Evolutionary conservation across 2,888 invertebrate genomes (phyloP), one percentile per base, ranked within the genome.

Genomic region (Nemotelus pantherinus): DNA sequence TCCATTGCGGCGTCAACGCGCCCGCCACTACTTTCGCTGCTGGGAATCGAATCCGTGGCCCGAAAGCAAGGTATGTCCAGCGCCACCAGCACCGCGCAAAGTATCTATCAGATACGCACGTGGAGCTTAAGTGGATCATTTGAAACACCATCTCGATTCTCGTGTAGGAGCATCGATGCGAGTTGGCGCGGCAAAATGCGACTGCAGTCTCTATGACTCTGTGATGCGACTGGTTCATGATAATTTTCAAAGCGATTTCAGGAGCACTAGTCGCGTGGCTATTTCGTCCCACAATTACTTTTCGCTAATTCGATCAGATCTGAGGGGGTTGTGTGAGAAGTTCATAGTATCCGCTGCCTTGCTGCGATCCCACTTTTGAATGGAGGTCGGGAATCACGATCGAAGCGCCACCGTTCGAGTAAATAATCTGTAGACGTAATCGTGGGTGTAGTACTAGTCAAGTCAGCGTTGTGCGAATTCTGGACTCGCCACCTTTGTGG

Each of bases 181-280:
- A 25, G 25, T 25, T 25, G 25, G 25, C 25, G 25, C 25, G 25
- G 25, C 25, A 25, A 25, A 25, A 25, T 25, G 25, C 25, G 25
- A 25, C 25, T 25, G 25, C 25, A 25, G 25, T 25, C 25, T 25
- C 25, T 25, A 25, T 25, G 25, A 25, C 25, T 0, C 25, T 25
- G 25, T 25, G 25, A 25, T 25, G 25, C 25, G 25, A 25, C 25
- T 25, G 25, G 25, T 25, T 25, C 25, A 25, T 25, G 25, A 25
- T 7, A 53, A 53, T 53, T 5, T 43, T 63, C 63, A 39, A 4
- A 39, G 43, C 6, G 6, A 3, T 63, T 63, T 63, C 25, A 7
- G 63, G 3, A 43, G 3, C 53, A 43, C 53, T 44, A 47, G 70
- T 55, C 70, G 53, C 70, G 70, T 70, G 70, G 55, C 55, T 53